phyloP scores from a whole-genome alignment of 1,140 invertebrate species.

The honey bee (Apis mellifera) region Amel_HAv3.1 CM009932.2:7851501-7852000 shows the following conservation, averaged over 20 bases:
- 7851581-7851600: conserved; percentile 32
- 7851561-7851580: conserved; percentile 30
- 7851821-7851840: conserved; percentile 79
- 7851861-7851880: conserved; percentile 71
- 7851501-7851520: no score
- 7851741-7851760: conserved; percentile 54
- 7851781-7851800: conserved; percentile 60
- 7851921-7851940: conserved; percentile 58
- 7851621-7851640: conserved; percentile 73
- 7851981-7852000: conserved; percentile 31
- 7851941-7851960: conserved; percentile 54
- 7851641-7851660: conserved; percentile 72
- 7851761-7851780: conserved; percentile 52
- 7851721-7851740: conserved; percentile 42
- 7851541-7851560: background rate
- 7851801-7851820: conserved; percentile 82
- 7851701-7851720: conserved; percentile 54
- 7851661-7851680: conserved; percentile 70
- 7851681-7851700: conserved; percentile 66
- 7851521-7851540: background rate
- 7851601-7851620: conserved; percentile 36
- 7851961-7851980: conserved; percentile 51
- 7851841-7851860: conserved; percentile 68
- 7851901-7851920: conserved; percentile 79
- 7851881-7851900: conserved; percentile 80